Evolutionary conservation across 2,113 vertebrate genomes (phyloP), one percentile per base, ranked within the genome.

Genomic region (Argyrosomus japonicus): DNA sequence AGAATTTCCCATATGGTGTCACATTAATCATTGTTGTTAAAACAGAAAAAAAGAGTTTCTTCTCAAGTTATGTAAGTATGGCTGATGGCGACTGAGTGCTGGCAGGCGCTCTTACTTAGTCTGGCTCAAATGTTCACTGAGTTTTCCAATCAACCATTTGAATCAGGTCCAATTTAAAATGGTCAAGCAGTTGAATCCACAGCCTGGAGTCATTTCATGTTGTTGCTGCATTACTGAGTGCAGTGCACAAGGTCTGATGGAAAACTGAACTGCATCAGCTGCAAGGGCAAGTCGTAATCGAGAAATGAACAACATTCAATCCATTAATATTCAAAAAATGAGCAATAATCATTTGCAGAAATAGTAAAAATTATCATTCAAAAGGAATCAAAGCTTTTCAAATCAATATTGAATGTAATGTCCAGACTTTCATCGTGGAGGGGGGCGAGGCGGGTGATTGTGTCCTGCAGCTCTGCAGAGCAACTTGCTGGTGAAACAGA

Each of bases 101-200:
- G 25, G 54, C 21, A 43, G 25, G 18, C 56, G 1, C 54, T 62
- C 21, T 21, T 5, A 4, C 72, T 21, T 12, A 5, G 23, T 25
- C n/a, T 47, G 68, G 7, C 51, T 29, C 25, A 56, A 80, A 74
- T 56, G 43, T 36, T 76, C 27, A 27, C 56, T 68, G 60, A 58
- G n/a, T 58, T 67, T 61, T 72, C 14, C 23, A 50, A 58, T 75
- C 70, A 81, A n/a, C 53, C 17, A 53, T 62, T 78, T 76, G 53
- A 67, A 61, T 65, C 36, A 3, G 29, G 77, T 47, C 73, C 53
- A 67, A 57, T 83, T 40, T 70, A 60, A 74, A 70, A 61, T 60
- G 47, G 68, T 60, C 60, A 72, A 29, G 58, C 57, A 23, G 2
- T 36, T 61, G 58, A 36, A 32, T 47, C 6, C 29, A 53, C 60